Evolutionary conservation across 2,888 invertebrate species (phyloP), one percentile per base, ranked within the genome.

Genomic region (Orgyia antiqua): DNA sequence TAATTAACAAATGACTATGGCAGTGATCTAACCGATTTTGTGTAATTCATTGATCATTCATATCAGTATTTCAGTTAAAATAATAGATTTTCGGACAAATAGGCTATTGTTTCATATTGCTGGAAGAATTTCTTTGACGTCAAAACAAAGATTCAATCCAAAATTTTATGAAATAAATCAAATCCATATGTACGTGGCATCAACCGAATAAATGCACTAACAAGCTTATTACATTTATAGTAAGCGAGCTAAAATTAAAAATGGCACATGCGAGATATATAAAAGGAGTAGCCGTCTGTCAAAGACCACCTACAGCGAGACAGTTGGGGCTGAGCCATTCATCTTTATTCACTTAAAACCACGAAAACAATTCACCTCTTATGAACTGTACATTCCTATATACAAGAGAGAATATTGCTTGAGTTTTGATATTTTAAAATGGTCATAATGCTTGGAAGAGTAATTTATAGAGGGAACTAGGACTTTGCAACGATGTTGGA

Each of bases 271-370:
- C 50, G 51, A 56, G 46, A 45, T 39, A 51, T 44, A 55, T 60
- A 54, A 15, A 65, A 77, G 70, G 64, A 72, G 60, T 75, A 73
- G 73, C 78, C 76, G 78, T 77, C 77, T 71, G 70, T 80, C 82
- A 79, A 60, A 66, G 77, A 74, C 80, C 79, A 79, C 78, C 80
- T 72, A 76, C 66, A 53, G 61, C 54, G 70, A 68, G 78, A 73
- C 73, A 71, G 58, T 40, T 38, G 51, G 61, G 61, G n/a, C 60
- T 61, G 48, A 45, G 61, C 68, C 75, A 80, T 83, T 79, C 78
- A 76, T 82, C 80, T 80, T 79, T 79, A 82, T 78, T 72, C 68
- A 58, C 50, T 47, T 28, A 39, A 46, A 51, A 52, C 62, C 34
- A 58, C 21, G 20, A 29, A 19, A 25, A 23, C 17, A 4, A 7